A percentile compares a stretch with the other conserved stretches of the same genome.
Conservation (phyloP, 2,888 invertebrate species). For the Labia minor region DNA sequence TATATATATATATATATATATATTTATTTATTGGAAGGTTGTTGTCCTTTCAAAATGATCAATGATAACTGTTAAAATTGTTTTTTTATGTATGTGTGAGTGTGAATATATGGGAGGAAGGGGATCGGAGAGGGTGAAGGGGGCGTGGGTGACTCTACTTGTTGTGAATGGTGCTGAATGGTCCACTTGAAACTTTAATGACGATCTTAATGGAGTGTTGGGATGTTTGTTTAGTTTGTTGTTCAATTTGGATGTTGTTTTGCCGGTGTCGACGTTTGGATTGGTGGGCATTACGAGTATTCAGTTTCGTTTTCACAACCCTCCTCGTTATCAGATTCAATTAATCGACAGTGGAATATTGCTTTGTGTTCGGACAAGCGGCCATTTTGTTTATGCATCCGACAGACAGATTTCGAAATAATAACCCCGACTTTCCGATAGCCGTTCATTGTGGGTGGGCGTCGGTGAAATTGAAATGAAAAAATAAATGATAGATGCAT, state of each 20-base stretch:
- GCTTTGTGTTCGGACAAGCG: neutral
- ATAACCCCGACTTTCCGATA: constrained; percentile 8
- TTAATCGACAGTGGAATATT: constrained; percentile 4
- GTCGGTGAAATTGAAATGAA: neutral
- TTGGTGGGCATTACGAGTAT: neutral
- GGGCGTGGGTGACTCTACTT: too few relatives aligned
- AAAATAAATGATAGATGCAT: neutral
- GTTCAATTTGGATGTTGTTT: too few relatives aligned
- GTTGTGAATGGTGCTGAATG: too few relatives aligned
- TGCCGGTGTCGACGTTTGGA: neutral
- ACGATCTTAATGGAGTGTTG: neutral
- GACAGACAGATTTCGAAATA: constrained; percentile 2
- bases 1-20: too few relatives aligned
- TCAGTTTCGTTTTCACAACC: neutral
- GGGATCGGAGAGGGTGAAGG: too few relatives aligned
- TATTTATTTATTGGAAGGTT: too few relatives aligned
- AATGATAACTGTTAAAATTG: too few relatives aligned
- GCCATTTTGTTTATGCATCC: constrained; percentile 13
- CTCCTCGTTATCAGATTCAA: neutral
- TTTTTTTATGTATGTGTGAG: too few relatives aligned
- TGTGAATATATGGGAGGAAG: too few relatives aligned
- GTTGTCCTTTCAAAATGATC: too few relatives aligned
- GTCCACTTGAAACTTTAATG: too few relatives aligned
- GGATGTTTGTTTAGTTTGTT: neutral
- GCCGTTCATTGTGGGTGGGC: neutral